phyloP scores from a whole-genome alignment of 2,888 invertebrate species.

The Baccha elongata region DNA sequence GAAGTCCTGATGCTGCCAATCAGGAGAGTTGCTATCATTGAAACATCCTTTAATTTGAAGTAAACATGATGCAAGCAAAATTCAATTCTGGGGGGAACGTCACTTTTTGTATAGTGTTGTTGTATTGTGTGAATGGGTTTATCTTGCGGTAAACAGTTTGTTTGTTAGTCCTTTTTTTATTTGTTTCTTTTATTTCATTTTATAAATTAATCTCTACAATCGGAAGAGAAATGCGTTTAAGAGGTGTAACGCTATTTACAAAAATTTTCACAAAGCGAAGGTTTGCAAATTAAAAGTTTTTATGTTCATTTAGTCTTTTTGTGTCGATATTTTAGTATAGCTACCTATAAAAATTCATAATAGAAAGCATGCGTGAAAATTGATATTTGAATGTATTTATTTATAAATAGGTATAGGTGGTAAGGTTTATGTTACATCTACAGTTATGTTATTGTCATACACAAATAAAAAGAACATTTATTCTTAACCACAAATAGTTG shows the following conservation, averaged over 20 bases:
- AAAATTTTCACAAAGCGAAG: conserved; percentile 53
- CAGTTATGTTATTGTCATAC: background rate
- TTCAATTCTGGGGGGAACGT: conserved; percentile 32
- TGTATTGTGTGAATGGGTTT: conserved; percentile 58
- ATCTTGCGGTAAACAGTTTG: conserved; percentile 62
- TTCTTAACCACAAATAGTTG: background rate
- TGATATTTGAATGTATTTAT: background rate
- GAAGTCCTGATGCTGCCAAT: conserved; percentile 42
- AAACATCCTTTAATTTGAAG: conserved; percentile 51
- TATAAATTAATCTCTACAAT: conserved; percentile 65
- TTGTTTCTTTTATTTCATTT: conserved; percentile 50
- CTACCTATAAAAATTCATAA: background rate
- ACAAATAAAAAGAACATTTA: background rate
- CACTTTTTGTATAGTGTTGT: conserved; percentile 41
- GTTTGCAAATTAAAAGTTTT: conserved; percentile 61
- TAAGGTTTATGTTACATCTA: background rate
- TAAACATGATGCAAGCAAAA: conserved; percentile 46
- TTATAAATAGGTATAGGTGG: background rate
- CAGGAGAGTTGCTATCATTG: conserved; percentile 35
- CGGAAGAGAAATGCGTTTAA: conserved; percentile 65
- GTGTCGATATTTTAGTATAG: conserved; percentile 30
- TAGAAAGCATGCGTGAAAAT: conserved; percentile 25
- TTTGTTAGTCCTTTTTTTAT: conserved; percentile 33
- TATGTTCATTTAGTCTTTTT: conserved; percentile 48
- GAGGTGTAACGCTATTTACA: conserved; percentile 70